Conservation (phyloP, 1,140 invertebrate genomes). For the Whitmania pigra region DNA sequence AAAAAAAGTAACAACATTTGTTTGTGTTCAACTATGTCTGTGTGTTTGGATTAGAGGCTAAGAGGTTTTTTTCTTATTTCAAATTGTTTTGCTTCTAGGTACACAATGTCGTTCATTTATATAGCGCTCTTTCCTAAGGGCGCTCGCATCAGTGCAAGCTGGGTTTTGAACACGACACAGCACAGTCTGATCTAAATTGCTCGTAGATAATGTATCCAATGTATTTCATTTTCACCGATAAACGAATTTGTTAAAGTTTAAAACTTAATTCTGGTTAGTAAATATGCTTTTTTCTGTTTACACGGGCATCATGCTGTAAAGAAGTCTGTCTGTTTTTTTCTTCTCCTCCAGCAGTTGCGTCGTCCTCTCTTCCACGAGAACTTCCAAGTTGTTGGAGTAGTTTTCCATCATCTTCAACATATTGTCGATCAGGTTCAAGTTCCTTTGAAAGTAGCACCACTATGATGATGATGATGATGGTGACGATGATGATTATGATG, state of each 20-base stretch:
- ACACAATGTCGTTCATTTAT: no score
- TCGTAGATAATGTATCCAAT: no score
- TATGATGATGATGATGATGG: no score
- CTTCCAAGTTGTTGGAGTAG: constrained; percentile 83
- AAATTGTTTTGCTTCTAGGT: no score
- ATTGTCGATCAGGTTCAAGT: constrained; percentile 83
- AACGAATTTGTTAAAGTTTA: no score
- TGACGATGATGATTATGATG: no score
- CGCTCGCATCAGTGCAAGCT: no score
- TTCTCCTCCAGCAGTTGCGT: constrained; percentile 79
- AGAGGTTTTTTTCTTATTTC: background rate
- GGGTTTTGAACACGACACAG: no score
- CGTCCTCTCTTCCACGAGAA: constrained; percentile 72
- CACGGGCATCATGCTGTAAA: constrained; percentile 81
- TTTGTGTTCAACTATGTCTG: background rate
- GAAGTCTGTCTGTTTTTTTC: constrained; percentile 78
- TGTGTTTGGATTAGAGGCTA: background rate
- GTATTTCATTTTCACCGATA: no score
- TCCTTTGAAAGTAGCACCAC: constrained; percentile 43
- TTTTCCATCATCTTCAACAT: constrained; percentile 92
- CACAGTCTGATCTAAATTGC: no score
- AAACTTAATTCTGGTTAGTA: no score
- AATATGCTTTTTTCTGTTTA: constrained; percentile 36
- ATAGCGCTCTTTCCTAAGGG: no score
- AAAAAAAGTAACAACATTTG: background rate